These are phyloP conservation scores for Apostichopus japonicus DNA, from an alignment of 35 echinoderm and acorn worm species.

Conservation along the genomic window DNA sequence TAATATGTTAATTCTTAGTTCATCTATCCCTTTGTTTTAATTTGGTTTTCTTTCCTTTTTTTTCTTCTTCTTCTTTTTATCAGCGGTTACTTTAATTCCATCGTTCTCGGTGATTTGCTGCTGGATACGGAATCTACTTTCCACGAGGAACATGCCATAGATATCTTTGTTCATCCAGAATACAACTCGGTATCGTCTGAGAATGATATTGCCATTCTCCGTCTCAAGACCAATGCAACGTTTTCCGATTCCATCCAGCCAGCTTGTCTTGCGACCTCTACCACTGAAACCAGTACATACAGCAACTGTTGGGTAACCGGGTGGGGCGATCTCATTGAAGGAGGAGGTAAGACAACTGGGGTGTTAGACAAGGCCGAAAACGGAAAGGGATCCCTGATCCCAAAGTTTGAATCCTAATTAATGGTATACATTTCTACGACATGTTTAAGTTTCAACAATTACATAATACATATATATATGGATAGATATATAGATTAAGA, in stretches of 20 bases:
- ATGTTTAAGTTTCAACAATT: too few relatives aligned
- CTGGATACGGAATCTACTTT: background rate
- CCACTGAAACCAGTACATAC: background rate
- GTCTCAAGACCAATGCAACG: background rate
- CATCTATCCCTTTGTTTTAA: too few relatives aligned
- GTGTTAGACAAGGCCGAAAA: background rate
- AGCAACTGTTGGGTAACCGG: constrained; percentile 47
- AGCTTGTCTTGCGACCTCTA: constrained; percentile 23
- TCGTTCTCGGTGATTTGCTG: constrained; percentile 44
- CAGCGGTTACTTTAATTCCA: constrained; percentile 29
- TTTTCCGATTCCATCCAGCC: constrained; percentile 36
- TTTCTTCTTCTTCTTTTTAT: background rate
- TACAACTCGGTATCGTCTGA: constrained; percentile 17
- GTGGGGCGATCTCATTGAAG: constrained; percentile 48
- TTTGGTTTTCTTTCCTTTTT: too few relatives aligned
- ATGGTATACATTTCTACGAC: too few relatives aligned
- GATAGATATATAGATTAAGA: too few relatives aligned
- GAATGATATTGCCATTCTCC: constrained; percentile 58
- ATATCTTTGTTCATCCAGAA: constrained; percentile 46
- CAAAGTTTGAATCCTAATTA: too few relatives aligned
- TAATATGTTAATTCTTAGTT: too few relatives aligned
- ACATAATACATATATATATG: too few relatives aligned
- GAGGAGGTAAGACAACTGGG: constrained; percentile 29
- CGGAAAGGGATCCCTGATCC: background rate
- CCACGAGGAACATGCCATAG: background rate